Conservation (phyloP, 2,797 vertebrate species). For the Ptychadena robeensis region DNA sequence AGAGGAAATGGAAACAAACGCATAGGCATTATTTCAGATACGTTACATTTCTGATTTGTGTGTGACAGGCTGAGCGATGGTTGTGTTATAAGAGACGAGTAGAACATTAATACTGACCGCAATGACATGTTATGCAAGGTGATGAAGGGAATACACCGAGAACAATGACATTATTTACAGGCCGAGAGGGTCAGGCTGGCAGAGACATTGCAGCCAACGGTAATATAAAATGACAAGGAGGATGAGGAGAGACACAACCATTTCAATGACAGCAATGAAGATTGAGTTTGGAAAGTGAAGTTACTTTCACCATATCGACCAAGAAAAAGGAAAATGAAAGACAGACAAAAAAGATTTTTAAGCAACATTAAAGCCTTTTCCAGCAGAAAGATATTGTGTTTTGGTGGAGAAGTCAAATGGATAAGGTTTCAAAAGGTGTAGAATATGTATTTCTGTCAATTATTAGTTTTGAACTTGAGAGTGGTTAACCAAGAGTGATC, state of each 20-base stretch:
- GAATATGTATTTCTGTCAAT: too few species aligned
- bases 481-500: too few species aligned
- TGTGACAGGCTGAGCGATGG: background rate
- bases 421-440: too few species aligned
- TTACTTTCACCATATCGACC: too few species aligned
- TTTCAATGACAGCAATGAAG: background rate
- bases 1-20: constrained; percentile 10
- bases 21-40: constrained; percentile 5
- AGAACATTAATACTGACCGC: background rate
- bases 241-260: background rate
- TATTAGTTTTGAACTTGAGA: too few species aligned
- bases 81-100: background rate
- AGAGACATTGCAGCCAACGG: background rate
- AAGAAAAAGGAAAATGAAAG: too few species aligned
- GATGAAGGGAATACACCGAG: background rate
- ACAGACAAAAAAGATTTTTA: too few species aligned
- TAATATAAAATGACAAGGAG: background rate
- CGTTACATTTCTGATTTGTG: constrained; percentile 10
- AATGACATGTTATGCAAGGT: background rate
- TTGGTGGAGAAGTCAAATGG: too few species aligned
- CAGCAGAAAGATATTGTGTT: too few species aligned
- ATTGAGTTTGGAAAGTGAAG: too few species aligned
- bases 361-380: too few species aligned
- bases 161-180: background rate
- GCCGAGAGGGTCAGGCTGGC: background rate